Evolutionary conservation across 53 echinoderm and acorn worm species (phyloP).

Genomic region (Mesocentrotus franciscanus): DNA sequence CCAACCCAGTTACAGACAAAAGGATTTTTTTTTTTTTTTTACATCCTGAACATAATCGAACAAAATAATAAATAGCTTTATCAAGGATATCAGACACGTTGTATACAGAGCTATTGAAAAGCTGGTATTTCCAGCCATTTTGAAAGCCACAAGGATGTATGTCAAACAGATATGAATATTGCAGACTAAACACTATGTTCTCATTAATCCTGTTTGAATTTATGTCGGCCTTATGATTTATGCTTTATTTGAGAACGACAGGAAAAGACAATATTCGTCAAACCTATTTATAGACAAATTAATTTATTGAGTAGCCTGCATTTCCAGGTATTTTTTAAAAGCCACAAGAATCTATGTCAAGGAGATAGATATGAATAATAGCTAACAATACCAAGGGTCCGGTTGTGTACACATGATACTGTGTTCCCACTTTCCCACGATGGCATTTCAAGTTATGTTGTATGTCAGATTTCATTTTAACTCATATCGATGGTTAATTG

Average conservation of each 20-base stretch:
- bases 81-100: neutral
- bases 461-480: neutral
- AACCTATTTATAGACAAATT: too few species aligned
- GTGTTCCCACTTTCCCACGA: neutral
- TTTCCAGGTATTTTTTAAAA: conserved; percentile 15
- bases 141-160: neutral
- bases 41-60: conserved; percentile 1
- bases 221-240: too few species aligned
- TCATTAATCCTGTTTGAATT: too few species aligned
- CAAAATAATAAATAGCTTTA: conserved; percentile 23
- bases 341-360: conserved; percentile 14
- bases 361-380: conserved; percentile 21
- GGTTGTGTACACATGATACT: neutral
- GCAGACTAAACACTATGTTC: too few species aligned
- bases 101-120: neutral
- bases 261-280: too few species aligned
- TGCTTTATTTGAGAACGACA: too few species aligned
- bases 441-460: neutral
- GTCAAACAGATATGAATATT: neutral
- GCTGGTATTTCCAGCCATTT: conserved; percentile 6
- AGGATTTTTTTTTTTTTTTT: conserved; percentile 11
- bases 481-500: neutral
- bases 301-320: neutral
- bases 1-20: conserved; percentile 28
- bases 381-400: neutral